These are phyloP conservation scores for Dendrolimus houi DNA, from an alignment of 2,888 invertebrate species.

Conservation along the genomic window DNA sequence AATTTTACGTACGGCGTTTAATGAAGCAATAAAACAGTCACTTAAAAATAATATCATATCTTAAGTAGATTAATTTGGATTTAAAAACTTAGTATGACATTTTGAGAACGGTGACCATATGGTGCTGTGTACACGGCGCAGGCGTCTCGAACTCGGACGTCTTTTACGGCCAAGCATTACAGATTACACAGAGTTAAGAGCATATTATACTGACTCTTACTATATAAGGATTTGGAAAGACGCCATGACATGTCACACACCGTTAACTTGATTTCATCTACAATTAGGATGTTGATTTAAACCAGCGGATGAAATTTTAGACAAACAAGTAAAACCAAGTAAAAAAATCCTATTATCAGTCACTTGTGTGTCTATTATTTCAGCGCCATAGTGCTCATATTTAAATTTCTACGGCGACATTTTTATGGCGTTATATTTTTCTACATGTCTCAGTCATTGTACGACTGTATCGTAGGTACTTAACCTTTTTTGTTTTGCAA, in stretches of 20 bases:
- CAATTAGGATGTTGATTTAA: conserved; percentile 45
- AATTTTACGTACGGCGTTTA: too few relatives aligned
- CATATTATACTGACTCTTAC: conserved; percentile 23
- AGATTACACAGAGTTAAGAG: conserved; percentile 24
- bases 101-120: conserved; percentile 44
- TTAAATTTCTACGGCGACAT: too few relatives aligned
- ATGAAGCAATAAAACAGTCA: too few relatives aligned
- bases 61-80: background rate
- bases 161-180: conserved; percentile 44
- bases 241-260: conserved; percentile 40
- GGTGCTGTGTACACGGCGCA: conserved; percentile 24
- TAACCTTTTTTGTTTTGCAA: background rate
- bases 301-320: conserved; percentile 31
- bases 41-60: too few relatives aligned
- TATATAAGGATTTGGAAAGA: conserved; percentile 55
- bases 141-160: conserved; percentile 26
- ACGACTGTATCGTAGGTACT: conserved; percentile 10
- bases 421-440: too few relatives aligned
- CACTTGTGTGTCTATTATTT: too few relatives aligned
- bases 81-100: conserved; percentile 16
- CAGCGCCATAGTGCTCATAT: too few relatives aligned
- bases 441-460: conserved; percentile 4
- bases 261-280: conserved; percentile 42
- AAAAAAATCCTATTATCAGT: too few relatives aligned
- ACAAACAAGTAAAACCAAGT: too few relatives aligned